Conservation (phyloP, 2,797 vertebrate genomes). For the Synaphobranchus kaupii region DNA sequence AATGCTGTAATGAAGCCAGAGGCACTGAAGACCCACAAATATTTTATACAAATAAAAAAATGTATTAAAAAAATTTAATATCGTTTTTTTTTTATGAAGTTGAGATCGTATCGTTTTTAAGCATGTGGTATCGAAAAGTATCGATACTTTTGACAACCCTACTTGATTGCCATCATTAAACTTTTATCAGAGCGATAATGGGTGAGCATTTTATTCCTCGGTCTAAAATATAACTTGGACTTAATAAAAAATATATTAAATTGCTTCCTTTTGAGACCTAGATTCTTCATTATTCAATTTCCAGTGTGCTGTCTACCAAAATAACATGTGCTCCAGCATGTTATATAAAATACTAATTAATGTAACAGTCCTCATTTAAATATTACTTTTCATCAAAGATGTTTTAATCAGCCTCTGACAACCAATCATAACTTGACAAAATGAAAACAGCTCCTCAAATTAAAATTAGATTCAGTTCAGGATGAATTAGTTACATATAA, state of each 20-base stretch:
- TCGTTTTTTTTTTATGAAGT: too few species aligned
- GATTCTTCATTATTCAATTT: not conserved
- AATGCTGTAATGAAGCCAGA: too few species aligned
- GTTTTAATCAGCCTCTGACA: constrained; percentile 7
- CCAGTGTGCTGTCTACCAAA: not conserved
- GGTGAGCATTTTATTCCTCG: not conserved
- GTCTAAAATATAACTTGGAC: not conserved
- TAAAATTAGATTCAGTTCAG: not conserved
- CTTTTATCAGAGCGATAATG: not conserved
- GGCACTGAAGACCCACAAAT: too few species aligned
- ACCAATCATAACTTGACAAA: not conserved
- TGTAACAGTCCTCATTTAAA: not conserved
- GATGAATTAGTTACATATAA: not conserved
- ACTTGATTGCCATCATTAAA: not conserved
- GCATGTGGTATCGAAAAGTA: too few species aligned
- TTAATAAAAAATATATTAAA: not conserved
- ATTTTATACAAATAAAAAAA: too few species aligned
- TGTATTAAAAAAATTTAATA: too few species aligned
- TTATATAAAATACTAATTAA: not conserved
- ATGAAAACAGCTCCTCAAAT: not conserved
- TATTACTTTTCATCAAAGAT: not conserved
- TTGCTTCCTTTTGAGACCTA: constrained; percentile 12
- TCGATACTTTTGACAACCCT: too few species aligned
- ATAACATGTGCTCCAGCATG: not conserved
- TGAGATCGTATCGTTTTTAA: too few species aligned